Evolutionary conservation across 2,888 invertebrate genomes (phyloP).

Genomic region (Sarcophaga rosellei): DNA sequence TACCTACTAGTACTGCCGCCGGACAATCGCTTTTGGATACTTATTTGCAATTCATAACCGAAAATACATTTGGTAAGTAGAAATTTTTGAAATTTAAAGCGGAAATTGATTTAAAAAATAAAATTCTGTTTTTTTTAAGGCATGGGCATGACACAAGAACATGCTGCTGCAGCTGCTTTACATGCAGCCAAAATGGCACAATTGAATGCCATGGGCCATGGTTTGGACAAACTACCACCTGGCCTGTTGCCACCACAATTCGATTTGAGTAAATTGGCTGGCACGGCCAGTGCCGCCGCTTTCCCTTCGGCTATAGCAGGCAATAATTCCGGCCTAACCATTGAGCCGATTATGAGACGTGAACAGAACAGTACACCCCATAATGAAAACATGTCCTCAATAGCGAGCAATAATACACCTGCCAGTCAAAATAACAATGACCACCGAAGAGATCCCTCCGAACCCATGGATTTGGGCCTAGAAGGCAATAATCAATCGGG

Average conservation of each 20-base stretch:
- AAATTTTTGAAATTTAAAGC: neutral
- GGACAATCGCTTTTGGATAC: slow-evolving; percentile 92
- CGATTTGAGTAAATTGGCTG: slow-evolving; percentile 79
- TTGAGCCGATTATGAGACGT: slow-evolving; percentile 78
- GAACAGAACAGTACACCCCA: slow-evolving; percentile 72
- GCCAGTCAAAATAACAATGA: slow-evolving; percentile 71
- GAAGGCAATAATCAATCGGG: slow-evolving; percentile 79
- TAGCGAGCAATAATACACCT: slow-evolving; percentile 46
- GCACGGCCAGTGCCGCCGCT: slow-evolving; percentile 63
- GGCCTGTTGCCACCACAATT: slow-evolving; percentile 80
- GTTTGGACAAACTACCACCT: slow-evolving; percentile 83
- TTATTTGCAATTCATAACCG: slow-evolving; percentile 93
- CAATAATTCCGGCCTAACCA: slow-evolving; percentile 75
- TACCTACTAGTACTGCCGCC: slow-evolving; percentile 85
- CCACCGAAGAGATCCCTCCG: slow-evolving; percentile 78
- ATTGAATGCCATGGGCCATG: slow-evolving; percentile 85
- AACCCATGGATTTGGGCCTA: slow-evolving; percentile 80
- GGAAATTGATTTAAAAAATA: neutral
- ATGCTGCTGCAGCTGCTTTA: slow-evolving; percentile 88
- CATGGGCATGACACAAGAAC: slow-evolving; percentile 85
- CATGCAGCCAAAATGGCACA: slow-evolving; percentile 91
- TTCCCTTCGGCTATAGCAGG: slow-evolving; percentile 64
- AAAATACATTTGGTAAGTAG: slow-evolving; percentile 87
- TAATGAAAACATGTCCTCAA: slow-evolving; percentile 46
- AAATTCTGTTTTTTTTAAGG: slow-evolving; percentile 72